Evolutionary conservation across 1,140 invertebrate species (phyloP).

Genomic region (Drosophila ogumai): DNA sequence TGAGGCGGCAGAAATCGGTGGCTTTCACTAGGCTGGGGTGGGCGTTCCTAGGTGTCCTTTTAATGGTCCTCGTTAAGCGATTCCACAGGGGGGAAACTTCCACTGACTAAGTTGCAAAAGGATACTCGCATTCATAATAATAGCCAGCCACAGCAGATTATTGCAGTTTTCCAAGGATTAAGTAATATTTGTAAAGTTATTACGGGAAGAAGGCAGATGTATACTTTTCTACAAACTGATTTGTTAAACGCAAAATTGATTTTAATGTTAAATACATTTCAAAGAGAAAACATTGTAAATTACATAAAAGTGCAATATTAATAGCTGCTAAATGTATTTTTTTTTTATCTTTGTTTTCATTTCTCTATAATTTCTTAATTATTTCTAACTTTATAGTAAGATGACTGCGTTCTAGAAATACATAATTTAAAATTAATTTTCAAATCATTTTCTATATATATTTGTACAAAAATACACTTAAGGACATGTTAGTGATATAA

Average conservation of each 20-base stretch:
- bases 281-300: not conserved
- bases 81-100: not conserved
- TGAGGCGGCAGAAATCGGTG: slow-evolving; percentile 20
- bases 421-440: too few species aligned
- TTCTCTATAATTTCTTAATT: not conserved
- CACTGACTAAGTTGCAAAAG: slow-evolving; percentile 5
- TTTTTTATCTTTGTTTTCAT: not conserved
- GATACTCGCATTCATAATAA: slow-evolving; percentile 3
- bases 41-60: not conserved
- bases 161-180: too few species aligned
- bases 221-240: not conserved
- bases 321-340: too few species aligned
- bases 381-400: not conserved
- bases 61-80: slow-evolving; percentile 15
- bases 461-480: too few species aligned
- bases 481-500: too few species aligned
- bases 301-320: too few species aligned
- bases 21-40: not conserved
- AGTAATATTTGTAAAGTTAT: not conserved
- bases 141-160: not conserved
- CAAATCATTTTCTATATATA: too few species aligned
- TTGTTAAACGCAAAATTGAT: not conserved
- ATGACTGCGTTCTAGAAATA: not conserved
- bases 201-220: not conserved
- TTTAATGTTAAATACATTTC: not conserved